phyloP scores from a whole-genome alignment of 2,797 vertebrate species.

The Todus mexicanus region DNA sequence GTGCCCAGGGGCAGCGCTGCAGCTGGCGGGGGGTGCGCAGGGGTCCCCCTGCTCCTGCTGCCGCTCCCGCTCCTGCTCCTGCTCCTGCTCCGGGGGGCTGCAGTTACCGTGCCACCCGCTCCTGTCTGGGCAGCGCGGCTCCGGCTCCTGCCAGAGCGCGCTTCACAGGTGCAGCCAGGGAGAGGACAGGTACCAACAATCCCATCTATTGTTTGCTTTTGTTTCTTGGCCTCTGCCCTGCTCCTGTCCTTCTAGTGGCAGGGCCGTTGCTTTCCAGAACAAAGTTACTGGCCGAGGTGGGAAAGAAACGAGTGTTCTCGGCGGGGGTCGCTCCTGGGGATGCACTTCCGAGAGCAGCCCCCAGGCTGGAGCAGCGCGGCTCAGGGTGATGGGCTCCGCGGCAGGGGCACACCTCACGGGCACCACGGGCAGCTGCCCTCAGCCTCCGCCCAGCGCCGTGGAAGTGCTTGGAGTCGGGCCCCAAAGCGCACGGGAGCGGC shows the following conservation, averaged over 20 bases:
- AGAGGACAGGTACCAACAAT: background rate
- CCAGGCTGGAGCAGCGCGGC: rapidly evolving
- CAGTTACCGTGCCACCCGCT: background rate
- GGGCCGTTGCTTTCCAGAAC: background rate
- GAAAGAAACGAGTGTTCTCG: background rate
- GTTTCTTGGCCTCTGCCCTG: background rate
- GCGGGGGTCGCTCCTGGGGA: rapidly evolving
- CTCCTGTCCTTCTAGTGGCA: background rate
- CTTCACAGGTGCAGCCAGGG: background rate
- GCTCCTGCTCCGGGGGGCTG: background rate
- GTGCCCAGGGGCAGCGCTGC: background rate
- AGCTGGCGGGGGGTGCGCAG: background rate
- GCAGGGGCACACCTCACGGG: too few species aligned
- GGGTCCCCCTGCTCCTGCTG: background rate
- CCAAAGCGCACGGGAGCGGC: background rate
- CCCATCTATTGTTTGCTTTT: background rate
- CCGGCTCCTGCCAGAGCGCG: background rate
- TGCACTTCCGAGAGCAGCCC: background rate
- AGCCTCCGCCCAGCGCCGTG: rapidly evolving
- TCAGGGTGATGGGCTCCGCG: background rate
- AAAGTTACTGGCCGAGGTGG: constrained; percentile 15
- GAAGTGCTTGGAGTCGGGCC: background rate
- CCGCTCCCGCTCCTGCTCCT: too few species aligned
- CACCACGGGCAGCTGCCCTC: background rate
- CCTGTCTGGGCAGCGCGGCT: background rate